phyloP scores from a whole-genome alignment of 2,888 invertebrate genomes.

The Troilus luridus region DNA sequence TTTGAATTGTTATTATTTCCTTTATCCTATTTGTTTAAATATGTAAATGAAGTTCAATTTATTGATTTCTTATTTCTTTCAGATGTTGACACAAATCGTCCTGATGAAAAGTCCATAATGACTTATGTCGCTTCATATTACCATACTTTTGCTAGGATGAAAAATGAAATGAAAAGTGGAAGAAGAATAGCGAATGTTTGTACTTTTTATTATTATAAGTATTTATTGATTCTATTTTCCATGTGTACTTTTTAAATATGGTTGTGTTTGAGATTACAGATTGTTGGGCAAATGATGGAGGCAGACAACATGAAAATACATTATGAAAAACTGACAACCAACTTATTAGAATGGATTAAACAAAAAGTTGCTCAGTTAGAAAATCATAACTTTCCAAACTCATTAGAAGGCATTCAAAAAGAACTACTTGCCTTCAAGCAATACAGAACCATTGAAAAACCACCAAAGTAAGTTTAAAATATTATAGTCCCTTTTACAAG shows the following conservation, averaged over 20 bases:
- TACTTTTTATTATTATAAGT: conserved; percentile 62
- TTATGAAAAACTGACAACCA: conserved; percentile 87
- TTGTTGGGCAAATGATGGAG: conserved; percentile 96
- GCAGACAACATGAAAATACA: conserved; percentile 92
- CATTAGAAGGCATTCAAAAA: conserved; percentile 93
- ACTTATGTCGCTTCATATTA: conserved; percentile 99
- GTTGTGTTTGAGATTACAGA: conserved; percentile 73
- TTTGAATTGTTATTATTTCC: not conserved
- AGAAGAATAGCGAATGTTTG: conserved; percentile 96
- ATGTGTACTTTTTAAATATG: conserved; percentile 22
- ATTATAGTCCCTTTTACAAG: not conserved
- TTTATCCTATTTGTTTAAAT: not conserved
- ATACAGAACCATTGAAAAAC: conserved; percentile 97
- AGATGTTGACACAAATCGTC: conserved; percentile 94
- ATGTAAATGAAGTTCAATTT: not conserved
- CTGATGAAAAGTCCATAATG: conserved; percentile 98
- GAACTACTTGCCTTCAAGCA: conserved; percentile 92
- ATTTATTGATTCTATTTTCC: not conserved
- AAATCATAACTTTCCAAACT: conserved; percentile 92
- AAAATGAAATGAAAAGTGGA: conserved; percentile 98
- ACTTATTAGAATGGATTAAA: conserved; percentile 94
- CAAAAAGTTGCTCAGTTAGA: conserved; percentile 86
- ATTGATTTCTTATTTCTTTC: conserved; percentile 63
- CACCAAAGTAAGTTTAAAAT: conserved; percentile 83
- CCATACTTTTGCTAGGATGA: conserved; percentile 99